Base-by-base conservation (phyloP, 1,140 invertebrate species). In the Drosophila ironensis region DNA sequence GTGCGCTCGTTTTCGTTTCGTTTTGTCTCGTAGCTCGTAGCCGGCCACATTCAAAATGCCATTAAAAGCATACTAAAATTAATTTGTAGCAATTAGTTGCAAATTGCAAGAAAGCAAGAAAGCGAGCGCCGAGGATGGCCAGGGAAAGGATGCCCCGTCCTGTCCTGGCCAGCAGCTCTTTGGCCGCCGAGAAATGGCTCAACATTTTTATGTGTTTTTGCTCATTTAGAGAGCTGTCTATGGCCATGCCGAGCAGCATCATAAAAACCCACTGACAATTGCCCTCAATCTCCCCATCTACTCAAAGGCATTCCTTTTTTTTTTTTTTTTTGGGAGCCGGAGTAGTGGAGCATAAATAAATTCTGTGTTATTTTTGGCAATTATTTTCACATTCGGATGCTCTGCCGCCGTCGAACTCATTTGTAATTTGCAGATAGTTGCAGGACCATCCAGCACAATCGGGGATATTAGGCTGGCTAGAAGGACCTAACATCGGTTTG, bases 51-150 rank as follows among this genome's bases (percentile, higher is more conserved):
- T 84, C 80, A 84, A 86, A 84, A 84, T 80, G 78, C 80, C 78
- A 84, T 84, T 84, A 84, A 84, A 80, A 84, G 80, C 70, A 84
- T 86, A 84, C 80, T 84, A 86, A 84, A 84, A 84, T 84, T 84
- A 84, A 84, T 84, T 84, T 84, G 78, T 84, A 67, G 78, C 78
- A 84, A 84, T 84, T 84, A 84, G 78, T 84, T 84, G 78, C 80
- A 86, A 84, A 84, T 84, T 84, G 78, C 80, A 61, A 74, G 74
- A 80, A 69, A 78, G 54, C 69, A 50, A 35, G 11, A 25, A 72
- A 61, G 51, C 47, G 46, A 57, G 9, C 30, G 33, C 14, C 14
- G n/a, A n/a, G n/a, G n/a, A n/a, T n/a, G 14, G 33, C 12, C 33
- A 37, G 33, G n/a, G n/a, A 72, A 56, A 56, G 48, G 40, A 61